phyloP scores from a whole-genome alignment of 2,113 vertebrate species.

The Peromyscus californicus region DNA sequence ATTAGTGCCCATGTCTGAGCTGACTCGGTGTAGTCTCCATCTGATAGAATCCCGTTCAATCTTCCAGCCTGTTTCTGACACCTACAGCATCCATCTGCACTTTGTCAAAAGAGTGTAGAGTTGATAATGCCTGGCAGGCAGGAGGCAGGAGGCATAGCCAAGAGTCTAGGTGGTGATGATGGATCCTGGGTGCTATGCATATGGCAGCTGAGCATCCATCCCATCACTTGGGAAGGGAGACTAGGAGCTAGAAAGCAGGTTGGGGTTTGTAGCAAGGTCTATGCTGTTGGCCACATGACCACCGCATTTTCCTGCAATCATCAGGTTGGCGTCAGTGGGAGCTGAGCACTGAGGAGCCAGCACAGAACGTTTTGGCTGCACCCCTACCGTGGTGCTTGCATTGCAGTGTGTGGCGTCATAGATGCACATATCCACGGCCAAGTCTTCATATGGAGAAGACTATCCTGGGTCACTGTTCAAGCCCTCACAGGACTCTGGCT shows the following conservation, averaged over 20 bases:
- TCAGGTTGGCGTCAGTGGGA: no score
- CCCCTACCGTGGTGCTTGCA: rapidly evolving
- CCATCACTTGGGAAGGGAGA: not conserved
- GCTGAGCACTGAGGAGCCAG: not conserved
- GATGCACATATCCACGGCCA: rapidly evolving
- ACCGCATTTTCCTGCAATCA: no score
- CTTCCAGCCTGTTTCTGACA: not conserved
- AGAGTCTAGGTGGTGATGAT: not conserved
- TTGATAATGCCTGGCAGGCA: not conserved
- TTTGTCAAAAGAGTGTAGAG: not conserved
- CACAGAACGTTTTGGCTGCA: not conserved
- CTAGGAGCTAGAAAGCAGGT: not conserved
- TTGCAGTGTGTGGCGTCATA: no score
- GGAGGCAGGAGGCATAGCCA: not conserved
- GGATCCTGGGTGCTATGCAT: not conserved
- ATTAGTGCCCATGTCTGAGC: not conserved
- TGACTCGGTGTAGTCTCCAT: not conserved
- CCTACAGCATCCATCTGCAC: no score
- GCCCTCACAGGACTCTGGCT: no score
- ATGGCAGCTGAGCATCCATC: not conserved
- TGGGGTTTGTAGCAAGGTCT: not conserved
- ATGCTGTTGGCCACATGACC: not conserved
- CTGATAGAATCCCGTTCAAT: not conserved
- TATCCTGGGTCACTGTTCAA: not conserved
- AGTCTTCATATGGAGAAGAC: rapidly evolving